These are phyloP conservation scores for Prorops nasuta DNA, from an alignment of 1,140 invertebrate genomes.

Conservation along the genomic window DNA sequence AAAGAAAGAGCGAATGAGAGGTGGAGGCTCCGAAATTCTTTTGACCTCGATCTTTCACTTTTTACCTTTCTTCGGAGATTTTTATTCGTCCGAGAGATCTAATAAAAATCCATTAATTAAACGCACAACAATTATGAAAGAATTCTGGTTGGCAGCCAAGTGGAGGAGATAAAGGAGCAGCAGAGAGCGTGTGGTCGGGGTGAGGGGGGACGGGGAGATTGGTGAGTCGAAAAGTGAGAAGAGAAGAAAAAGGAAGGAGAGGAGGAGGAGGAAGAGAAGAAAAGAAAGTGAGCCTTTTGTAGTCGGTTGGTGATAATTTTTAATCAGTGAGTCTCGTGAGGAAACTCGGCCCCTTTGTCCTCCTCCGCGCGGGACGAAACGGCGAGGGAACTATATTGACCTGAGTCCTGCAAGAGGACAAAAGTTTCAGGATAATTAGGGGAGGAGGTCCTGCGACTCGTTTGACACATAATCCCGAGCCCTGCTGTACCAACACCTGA, in stretches of 20 bases:
- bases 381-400: constrained; percentile 24
- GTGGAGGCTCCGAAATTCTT: too few species aligned
- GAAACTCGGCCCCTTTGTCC: constrained; percentile 29
- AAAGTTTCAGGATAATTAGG: constrained; percentile 40
- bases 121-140: too few species aligned
- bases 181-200: too few species aligned
- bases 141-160: too few species aligned
- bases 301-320: constrained; percentile 44
- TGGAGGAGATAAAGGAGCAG: too few species aligned
- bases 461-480: constrained; percentile 24
- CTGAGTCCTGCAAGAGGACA: constrained; percentile 24
- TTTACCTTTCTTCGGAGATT: too few species aligned
- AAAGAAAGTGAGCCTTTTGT: constrained; percentile 33
- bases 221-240: not conserved
- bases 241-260: constrained; percentile 8
- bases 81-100: too few species aligned
- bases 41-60: too few species aligned
- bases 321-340: constrained; percentile 40
- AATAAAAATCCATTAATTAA: too few species aligned
- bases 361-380: constrained; percentile 22
- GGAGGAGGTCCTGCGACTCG: constrained; percentile 24
- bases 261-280: not conserved
- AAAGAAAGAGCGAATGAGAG: too few species aligned
- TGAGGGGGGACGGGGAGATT: not conserved
- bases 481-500: too few species aligned